Percentiles rank a stretch among this genome's conserved stretches.
Evolutionary conservation across 2,113 vertebrate species (phyloP).

Genomic region (Petrocephalus zakoni): DNA sequence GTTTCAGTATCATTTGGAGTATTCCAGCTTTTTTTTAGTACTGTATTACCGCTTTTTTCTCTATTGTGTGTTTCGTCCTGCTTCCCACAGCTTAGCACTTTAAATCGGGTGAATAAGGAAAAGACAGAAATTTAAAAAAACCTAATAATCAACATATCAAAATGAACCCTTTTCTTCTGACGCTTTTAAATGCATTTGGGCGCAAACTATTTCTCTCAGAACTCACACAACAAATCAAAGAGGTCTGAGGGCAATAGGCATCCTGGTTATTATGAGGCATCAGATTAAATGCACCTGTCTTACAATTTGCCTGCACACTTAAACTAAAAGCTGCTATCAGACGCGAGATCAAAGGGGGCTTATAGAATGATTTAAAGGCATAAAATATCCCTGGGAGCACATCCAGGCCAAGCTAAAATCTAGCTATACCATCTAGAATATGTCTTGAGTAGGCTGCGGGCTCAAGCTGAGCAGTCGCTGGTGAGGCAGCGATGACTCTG

Average conservation of each 20-base stretch:
- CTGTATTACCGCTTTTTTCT: background rate
- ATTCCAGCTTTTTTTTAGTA: background rate
- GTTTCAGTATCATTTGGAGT: too few species aligned
- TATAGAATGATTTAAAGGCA: background rate
- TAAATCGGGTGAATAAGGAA: background rate
- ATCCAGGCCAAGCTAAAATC: background rate
- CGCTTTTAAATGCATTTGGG: background rate
- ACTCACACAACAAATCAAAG: background rate
- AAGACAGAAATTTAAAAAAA: background rate
- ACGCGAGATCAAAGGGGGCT: background rate
- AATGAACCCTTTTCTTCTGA: background rate
- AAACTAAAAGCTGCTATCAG: background rate
- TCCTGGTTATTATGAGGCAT: background rate
- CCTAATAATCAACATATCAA: background rate
- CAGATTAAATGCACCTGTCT: background rate
- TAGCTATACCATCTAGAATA: background rate
- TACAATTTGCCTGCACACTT: background rate
- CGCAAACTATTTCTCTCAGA: background rate
- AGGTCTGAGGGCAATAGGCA: background rate
- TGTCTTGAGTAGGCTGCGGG: background rate
- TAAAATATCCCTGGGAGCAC: background rate
- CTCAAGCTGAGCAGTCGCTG: background rate
- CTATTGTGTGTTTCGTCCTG: background rate
- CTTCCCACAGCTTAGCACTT: background rate
- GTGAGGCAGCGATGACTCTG: background rate